Base-by-base conservation (phyloP, 2,888 invertebrate genomes). In the Steinernema scapterisci region DNA sequence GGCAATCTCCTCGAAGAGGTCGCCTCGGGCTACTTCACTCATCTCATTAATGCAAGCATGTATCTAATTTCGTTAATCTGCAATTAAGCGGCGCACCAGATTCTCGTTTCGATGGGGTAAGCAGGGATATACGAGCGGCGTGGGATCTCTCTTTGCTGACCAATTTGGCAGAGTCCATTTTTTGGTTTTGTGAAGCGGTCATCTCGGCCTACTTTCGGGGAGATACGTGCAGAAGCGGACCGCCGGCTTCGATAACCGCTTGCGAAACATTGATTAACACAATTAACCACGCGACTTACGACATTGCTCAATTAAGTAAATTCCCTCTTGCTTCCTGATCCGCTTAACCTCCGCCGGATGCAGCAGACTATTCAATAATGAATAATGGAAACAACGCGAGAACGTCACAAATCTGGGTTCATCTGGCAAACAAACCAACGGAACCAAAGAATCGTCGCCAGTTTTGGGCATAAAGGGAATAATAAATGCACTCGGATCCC, bases 61-160 rank as follows among this genome's bases (percentile, higher is more conserved):
- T 63, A 63, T 63, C 63, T 63, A 63, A 63, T 63, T 63, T 63
- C 63, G 63, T 16, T 63, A 25, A 25, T 63, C 63, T 25, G 31
- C 63, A 63, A 25, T 13, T 25, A 63, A 63, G 19, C 63, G 27
- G 27, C 11, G 21, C 54, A 16, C 25, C 16, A 19, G 63, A 31
- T 31, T 63, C 27, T 21, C 63, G 25, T 38, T 25, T 16, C 16
- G n/a, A 27, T 27, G 27, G 63, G 25, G 13, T 38, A 38, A 6
- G 38, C 63, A 31, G 27, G 31, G 63, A 63, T 63, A 63, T 31
- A 25, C 31, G 63, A 63, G 23, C 63, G 31, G 11, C 63, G 38
- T 63, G 63, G 31, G 63, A 63, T 16, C 31, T 38, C 31, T 63
- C 3, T 25, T 3, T 16, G 38, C 6, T 63, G 63, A 63, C 63